Conservation (phyloP, 2,797 vertebrate species). For the Pyrocephalus nanus region DNA sequence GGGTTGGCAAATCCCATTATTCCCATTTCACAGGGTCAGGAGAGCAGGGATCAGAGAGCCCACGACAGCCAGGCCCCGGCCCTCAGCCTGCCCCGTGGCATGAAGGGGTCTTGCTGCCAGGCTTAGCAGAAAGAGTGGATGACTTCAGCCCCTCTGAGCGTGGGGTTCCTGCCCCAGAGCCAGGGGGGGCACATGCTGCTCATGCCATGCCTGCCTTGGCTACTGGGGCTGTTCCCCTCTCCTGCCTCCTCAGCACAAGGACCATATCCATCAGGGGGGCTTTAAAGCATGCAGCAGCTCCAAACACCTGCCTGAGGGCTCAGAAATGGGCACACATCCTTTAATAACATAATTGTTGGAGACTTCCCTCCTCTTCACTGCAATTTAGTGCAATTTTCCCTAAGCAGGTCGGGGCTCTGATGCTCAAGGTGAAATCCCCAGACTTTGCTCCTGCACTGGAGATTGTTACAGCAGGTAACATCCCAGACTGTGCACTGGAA, state of each 20-base stretch:
- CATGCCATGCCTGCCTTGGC: neutral
- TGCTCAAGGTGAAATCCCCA: neutral
- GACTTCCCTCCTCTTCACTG: neutral
- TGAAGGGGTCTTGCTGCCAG: rapidly evolving
- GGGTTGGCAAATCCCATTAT: neutral
- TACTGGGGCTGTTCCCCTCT: neutral
- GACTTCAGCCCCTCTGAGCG: neutral
- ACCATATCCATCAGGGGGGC: rapidly evolving
- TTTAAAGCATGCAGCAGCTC: neutral
- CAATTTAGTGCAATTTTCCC: neutral
- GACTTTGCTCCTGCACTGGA: neutral
- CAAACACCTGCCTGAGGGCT: neutral
- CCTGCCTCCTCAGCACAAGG: neutral
- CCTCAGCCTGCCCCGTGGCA: neutral
- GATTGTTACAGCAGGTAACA: neutral
- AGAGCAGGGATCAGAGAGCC: neutral
- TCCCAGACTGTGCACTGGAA: neutral
- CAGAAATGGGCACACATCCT: neutral
- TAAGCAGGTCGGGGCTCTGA: neutral
- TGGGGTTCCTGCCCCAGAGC: rapidly evolving
- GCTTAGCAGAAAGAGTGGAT: neutral
- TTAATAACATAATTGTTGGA: neutral
- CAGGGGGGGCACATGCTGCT: rapidly evolving
- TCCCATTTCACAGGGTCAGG: neutral
- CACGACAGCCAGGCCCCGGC: neutral